Evolutionary conservation across 2,797 vertebrate genomes (phyloP).

Genomic region (Mormyrops boulengeri): DNA sequence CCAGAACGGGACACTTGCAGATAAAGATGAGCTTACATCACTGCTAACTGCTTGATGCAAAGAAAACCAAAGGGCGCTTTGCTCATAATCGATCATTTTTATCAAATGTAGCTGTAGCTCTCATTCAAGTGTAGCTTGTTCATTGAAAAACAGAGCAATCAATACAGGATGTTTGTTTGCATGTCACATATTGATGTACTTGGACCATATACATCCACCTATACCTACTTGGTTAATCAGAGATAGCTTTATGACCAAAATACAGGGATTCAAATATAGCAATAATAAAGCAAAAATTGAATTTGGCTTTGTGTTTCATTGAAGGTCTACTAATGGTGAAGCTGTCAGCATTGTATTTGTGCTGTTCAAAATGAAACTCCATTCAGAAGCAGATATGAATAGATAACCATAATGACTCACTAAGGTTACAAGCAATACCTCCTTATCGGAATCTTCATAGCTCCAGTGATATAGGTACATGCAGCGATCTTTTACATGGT

Average conservation of each 20-base stretch:
- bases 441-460: background rate
- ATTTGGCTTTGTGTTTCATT: background rate
- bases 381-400: background rate
- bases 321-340: background rate
- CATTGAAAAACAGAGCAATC: background rate
- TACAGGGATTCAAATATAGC: background rate
- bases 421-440: background rate
- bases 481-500: background rate
- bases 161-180: constrained; percentile 13
- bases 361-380: background rate
- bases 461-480: background rate
- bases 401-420: background rate
- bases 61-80: background rate
- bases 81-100: background rate
- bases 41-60: background rate
- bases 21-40: background rate
- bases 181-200: background rate
- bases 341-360: background rate
- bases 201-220: background rate
- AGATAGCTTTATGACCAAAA: background rate
- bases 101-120: background rate
- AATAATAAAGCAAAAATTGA: background rate
- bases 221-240: background rate
- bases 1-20: background rate
- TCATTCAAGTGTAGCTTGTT: constrained; percentile 7